A percentile compares a stretch with the other conserved stretches of the same genome.
These are phyloP conservation scores for Brachionus angularis DNA, from an alignment of 1,140 invertebrate species.

Conservation along the genomic window DNA sequence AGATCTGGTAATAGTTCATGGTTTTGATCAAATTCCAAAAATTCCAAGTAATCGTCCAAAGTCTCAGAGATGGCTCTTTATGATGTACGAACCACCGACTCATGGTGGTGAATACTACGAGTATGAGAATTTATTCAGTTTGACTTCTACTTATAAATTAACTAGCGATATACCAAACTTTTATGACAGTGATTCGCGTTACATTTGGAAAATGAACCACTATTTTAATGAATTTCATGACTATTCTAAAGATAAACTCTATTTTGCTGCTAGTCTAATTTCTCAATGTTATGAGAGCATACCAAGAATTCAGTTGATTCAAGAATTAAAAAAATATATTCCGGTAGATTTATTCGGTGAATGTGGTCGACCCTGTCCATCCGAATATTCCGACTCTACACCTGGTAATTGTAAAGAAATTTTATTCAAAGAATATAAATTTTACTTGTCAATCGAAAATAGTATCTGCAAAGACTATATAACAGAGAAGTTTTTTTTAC, in stretches of 20 bases:
- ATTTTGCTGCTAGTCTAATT: background rate
- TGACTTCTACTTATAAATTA: background rate
- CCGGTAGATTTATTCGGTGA: background rate
- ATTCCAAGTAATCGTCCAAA: background rate
- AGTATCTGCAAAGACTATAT: conserved; percentile 49
- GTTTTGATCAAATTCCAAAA: background rate
- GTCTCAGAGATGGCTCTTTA: background rate
- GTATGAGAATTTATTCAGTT: background rate
- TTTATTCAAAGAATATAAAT: conserved; percentile 47
- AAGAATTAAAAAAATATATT: background rate
- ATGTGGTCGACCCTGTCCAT: conserved; percentile 40
- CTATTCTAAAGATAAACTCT: background rate
- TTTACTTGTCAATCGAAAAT: conserved; percentile 50
- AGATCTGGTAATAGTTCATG: no score
- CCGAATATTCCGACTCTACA: no score
- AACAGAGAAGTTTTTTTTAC: conserved; percentile 49
- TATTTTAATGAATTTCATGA: background rate
- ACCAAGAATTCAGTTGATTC: background rate
- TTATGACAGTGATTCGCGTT: background rate
- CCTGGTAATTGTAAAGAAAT: conserved; percentile 28
- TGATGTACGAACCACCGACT: background rate
- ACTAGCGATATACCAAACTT: background rate
- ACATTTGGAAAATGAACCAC: background rate
- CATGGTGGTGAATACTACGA: background rate
- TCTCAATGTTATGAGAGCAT: background rate